Conservation (phyloP, 37 sponge, comb jelly and placozoan species). For the Chondrilla cf. caribensis region DNA sequence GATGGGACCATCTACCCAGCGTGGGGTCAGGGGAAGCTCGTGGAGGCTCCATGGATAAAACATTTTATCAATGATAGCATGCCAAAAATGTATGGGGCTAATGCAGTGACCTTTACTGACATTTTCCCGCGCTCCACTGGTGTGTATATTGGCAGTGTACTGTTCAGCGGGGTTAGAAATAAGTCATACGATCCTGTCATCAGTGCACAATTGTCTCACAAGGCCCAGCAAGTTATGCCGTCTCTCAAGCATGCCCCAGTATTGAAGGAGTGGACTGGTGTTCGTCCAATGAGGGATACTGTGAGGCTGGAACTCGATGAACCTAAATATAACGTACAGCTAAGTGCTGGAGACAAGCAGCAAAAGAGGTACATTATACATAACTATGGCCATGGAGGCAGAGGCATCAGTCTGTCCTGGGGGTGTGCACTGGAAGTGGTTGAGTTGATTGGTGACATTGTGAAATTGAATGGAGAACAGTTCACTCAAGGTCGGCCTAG, state of each 20-base stretch:
- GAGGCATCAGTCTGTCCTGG: constrained; percentile 32
- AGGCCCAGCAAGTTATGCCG: constrained; percentile 12
- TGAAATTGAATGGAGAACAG: too few species aligned
- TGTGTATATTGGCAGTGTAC: constrained; percentile 30
- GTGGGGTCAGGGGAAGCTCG: constrained; percentile 28
- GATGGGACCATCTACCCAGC: constrained; percentile 33
- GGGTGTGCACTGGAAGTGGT: constrained; percentile 52
- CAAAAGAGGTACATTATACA: constrained; percentile 33
- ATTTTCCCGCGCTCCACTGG: constrained; percentile 23
- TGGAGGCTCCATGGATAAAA: constrained; percentile 45
- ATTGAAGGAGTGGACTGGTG: constrained; percentile 33
- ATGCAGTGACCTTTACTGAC: neutral
- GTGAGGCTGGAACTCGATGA: constrained; percentile 38
- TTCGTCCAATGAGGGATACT: constrained; percentile 36
- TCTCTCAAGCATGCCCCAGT: constrained; percentile 21
- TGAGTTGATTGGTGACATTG: constrained; percentile 19
- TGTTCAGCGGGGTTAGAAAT: neutral
- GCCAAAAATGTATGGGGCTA: neutral
- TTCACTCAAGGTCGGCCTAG: too few species aligned
- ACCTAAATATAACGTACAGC: too few species aligned
- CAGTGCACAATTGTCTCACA: neutral
- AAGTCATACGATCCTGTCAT: neutral
- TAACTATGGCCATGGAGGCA: constrained; percentile 51
- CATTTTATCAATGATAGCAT: neutral
- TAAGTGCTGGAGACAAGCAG: neutral